These are phyloP conservation scores for Epinephelus coioides DNA, from an alignment of 2,797 vertebrate species.

Conservation along the genomic window DNA sequence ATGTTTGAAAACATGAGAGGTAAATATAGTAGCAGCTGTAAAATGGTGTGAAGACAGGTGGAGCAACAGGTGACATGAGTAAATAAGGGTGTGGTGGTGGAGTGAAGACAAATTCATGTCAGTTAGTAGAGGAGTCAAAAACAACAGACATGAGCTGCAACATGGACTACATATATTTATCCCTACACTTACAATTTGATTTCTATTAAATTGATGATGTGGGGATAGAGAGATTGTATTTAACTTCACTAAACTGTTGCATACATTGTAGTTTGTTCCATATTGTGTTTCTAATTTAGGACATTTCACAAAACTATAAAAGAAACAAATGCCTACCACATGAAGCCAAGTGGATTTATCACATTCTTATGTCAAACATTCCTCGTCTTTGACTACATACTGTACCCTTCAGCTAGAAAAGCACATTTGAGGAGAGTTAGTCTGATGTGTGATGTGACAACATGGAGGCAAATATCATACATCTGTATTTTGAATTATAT, in stretches of 20 bases:
- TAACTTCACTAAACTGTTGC: not conserved
- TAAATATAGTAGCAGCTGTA: not conserved
- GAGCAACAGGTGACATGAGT: not conserved
- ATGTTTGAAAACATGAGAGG: too few species aligned
- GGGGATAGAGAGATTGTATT: not conserved
- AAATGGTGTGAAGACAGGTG: not conserved
- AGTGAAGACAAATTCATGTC: not conserved
- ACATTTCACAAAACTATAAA: not conserved
- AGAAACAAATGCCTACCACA: too few species aligned
- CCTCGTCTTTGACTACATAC: not conserved
- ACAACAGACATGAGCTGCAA: slow-evolving; percentile 1
- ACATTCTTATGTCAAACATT: not conserved
- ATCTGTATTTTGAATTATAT: not conserved
- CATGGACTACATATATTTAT: not conserved
- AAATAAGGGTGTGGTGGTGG: not conserved
- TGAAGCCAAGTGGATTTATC: not conserved
- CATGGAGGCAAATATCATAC: too few species aligned
- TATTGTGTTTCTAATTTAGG: not conserved
- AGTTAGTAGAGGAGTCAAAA: not conserved
- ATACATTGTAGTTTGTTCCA: not conserved
- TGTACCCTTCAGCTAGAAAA: not conserved
- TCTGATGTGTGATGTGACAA: not conserved
- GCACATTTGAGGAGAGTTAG: not conserved
- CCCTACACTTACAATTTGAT: not conserved
- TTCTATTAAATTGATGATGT: not conserved